Conservation (phyloP, 2,113 vertebrate species). For the Epinephelus moara region DNA sequence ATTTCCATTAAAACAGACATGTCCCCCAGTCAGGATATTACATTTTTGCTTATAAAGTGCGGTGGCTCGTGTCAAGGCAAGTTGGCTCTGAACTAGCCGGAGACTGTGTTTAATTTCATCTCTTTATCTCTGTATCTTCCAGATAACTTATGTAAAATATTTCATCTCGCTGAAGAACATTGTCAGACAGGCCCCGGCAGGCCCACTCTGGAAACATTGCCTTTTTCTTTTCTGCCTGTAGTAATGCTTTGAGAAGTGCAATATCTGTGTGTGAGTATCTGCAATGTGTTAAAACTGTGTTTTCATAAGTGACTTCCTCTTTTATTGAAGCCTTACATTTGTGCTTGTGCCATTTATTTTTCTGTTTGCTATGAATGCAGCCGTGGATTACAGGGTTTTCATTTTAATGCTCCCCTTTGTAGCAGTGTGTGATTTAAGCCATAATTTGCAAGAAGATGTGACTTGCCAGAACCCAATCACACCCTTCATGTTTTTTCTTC, state of each 20-base stretch:
- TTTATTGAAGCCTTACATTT: slow-evolving; percentile 17
- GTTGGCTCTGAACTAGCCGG: not conserved
- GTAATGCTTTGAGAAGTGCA: slow-evolving; percentile 55
- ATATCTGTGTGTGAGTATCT: slow-evolving; percentile 37
- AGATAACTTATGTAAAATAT: slow-evolving; percentile 1
- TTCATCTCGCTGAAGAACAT: not conserved
- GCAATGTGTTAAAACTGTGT: slow-evolving; percentile 24
- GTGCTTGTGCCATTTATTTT: slow-evolving; percentile 14
- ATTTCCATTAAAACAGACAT: not conserved
- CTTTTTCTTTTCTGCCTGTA: not conserved
- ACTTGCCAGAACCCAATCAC: slow-evolving; percentile 35
- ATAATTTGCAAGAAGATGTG: slow-evolving; percentile 43
- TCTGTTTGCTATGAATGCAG: slow-evolving; percentile 14
- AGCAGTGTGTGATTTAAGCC: slow-evolving; percentile 33
- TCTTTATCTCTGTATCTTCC: not conserved
- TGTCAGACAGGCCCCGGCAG: not conserved
- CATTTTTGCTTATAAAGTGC: not conserved
- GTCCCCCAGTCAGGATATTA: not conserved
- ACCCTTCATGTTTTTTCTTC: slow-evolving; percentile 6
- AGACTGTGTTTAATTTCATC: not conserved
- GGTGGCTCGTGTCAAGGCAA: not conserved
- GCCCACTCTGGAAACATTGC: not conserved
- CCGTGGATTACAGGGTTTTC: slow-evolving; percentile 42
- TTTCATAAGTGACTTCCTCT: slow-evolving; percentile 17
- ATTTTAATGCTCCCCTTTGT: slow-evolving; percentile 8